phyloP scores from a whole-genome alignment of 2,888 invertebrate species.

The Phrixothrix hirtus region DNA sequence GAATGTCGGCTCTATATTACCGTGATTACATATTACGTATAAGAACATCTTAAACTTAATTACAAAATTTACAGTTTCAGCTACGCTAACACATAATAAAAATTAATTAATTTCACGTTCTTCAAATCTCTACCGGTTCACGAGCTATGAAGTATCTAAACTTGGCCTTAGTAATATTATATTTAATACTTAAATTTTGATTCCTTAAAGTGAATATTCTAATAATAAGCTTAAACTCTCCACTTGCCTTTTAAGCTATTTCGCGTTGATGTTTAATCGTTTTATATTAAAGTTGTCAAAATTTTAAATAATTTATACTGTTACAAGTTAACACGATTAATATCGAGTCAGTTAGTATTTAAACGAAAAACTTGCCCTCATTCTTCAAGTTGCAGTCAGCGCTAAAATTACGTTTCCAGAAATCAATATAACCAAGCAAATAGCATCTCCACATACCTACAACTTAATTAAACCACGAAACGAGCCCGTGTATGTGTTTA shows the following conservation, averaged over 20 bases:
- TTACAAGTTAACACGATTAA: too few relatives aligned
- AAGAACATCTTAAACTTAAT: conserved; percentile 44
- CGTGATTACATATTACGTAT: conserved; percentile 43
- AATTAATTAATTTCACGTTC: conserved; percentile 40
- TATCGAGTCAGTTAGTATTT: too few relatives aligned
- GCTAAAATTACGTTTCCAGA: conserved; percentile 36
- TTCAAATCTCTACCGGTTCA: conserved; percentile 16
- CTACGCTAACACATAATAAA: conserved; percentile 39
- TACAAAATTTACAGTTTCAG: conserved; percentile 45
- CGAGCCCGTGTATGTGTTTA: conserved; percentile 42
- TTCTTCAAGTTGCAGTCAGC: conserved; percentile 12
- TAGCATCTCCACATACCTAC: conserved; percentile 50
- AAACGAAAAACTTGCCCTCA: conserved; percentile 3
- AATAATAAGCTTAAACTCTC: too few relatives aligned
- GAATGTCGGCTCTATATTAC: conserved; percentile 42
- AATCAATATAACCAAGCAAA: conserved; percentile 49
- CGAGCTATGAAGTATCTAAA: not conserved
- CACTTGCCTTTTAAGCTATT: too few relatives aligned
- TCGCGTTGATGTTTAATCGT: too few relatives aligned
- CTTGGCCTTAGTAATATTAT: conserved; percentile 5
- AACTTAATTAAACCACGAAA: conserved; percentile 50
- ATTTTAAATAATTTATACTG: too few relatives aligned
- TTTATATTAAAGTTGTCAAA: too few relatives aligned
- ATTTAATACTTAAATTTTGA: conserved; percentile 3
- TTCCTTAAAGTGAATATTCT: too few relatives aligned